Conservation (phyloP, 2,113 vertebrate species). For the Sarotherodon lohbergeri region DNA sequence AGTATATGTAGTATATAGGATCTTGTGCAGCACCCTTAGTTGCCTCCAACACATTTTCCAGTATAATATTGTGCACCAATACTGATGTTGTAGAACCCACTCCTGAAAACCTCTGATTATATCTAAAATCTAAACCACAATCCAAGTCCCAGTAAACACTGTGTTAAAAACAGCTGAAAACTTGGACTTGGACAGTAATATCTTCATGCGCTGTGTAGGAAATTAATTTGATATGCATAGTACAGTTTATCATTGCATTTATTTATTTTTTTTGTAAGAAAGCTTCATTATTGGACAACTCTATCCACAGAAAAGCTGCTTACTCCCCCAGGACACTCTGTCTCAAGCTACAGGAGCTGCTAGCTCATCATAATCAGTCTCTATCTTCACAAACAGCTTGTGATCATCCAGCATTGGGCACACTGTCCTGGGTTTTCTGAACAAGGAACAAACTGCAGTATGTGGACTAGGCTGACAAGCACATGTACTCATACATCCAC, state of each 20-base stretch:
- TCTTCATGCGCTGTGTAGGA: background rate
- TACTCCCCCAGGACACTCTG: slow-evolving; percentile 4
- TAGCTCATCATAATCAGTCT: background rate
- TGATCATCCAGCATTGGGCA: background rate
- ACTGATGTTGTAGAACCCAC: background rate
- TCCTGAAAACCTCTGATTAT: background rate
- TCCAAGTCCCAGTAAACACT: background rate
- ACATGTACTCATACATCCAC: background rate
- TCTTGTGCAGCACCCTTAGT: background rate
- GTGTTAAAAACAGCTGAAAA: background rate
- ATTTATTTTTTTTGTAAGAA: background rate
- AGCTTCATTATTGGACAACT: background rate
- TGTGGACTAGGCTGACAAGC: background rate
- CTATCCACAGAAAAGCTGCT: background rate
- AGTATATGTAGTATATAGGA: background rate
- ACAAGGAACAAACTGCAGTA: slow-evolving; percentile 1
- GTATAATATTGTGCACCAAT: background rate
- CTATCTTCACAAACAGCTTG: slow-evolving; percentile 1
- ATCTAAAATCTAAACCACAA: background rate
- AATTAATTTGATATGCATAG: background rate
- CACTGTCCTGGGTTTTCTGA: slow-evolving; percentile 13
- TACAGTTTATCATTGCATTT: background rate
- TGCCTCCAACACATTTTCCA: background rate
- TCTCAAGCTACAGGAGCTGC: background rate
- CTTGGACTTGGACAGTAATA: background rate